These are phyloP conservation scores for Euura saliciscinereae DNA, from an alignment of 1,140 invertebrate genomes.

Conservation along the genomic window DNA sequence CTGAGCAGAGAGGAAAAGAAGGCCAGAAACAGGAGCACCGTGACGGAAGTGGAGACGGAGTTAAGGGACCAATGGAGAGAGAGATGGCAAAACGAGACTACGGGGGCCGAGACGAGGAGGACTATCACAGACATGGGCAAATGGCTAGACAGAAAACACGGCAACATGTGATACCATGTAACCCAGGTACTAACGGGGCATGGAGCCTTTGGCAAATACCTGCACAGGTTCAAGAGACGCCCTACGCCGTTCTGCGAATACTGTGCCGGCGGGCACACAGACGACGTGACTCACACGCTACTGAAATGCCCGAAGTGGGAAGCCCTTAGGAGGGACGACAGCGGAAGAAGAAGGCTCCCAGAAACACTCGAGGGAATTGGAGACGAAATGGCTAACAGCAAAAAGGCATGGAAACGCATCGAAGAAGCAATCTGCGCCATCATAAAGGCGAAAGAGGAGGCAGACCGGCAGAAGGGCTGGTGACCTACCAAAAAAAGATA, in stretches of 20 bases:
- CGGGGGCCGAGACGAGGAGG: conserved; percentile 24
- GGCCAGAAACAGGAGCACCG: neutral
- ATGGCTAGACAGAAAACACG: conserved; percentile 27
- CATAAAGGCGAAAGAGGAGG: conserved; percentile 10
- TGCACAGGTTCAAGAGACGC: neutral
- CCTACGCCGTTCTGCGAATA: conserved; percentile 14
- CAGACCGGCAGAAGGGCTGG: neutral
- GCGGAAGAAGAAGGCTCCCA: neutral
- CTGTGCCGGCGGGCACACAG: conserved; percentile 14
- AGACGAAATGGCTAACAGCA: conserved; percentile 10
- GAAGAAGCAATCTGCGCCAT: conserved; percentile 4
- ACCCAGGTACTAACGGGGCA: conserved; percentile 33
- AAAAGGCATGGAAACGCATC: conserved; percentile 7
- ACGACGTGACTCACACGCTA: conserved; percentile 30
- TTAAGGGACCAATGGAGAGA: conserved; percentile 20
- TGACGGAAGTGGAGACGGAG: conserved; percentile 6
- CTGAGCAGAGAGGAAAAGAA: neutral
- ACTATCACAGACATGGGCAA: neutral
- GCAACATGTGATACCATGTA: conserved; percentile 25
- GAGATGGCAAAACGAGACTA: conserved; percentile 18
- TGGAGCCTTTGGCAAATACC: conserved; percentile 26
- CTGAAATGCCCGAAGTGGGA: conserved; percentile 20
- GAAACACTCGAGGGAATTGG: neutral
- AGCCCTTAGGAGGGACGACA: conserved; percentile 8
- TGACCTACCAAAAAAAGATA: too few relatives aligned